Evolutionary conservation across 2,797 vertebrate genomes (phyloP), one percentile per base, ranked within the genome.

Genomic region (Hyperoplus lanceolatus): DNA sequence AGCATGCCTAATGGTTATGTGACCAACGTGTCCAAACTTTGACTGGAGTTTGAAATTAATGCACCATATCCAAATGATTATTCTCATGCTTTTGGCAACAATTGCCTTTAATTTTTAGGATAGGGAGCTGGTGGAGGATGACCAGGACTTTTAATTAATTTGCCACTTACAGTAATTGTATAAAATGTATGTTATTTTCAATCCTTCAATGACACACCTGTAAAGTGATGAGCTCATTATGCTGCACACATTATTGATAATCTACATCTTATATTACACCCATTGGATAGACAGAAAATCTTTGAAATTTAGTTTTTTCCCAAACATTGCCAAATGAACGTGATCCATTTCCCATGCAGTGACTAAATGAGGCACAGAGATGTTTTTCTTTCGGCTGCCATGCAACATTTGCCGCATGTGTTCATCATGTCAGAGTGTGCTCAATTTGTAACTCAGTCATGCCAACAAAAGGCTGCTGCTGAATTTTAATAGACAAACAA

Each of bases 1-100:
- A 61, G 58, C 66, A 61, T 45, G 45, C 54, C 58, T 65, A 65
- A 80, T 73, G 73, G 51, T 72, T 58, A 67, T 83, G 45, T 71
- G 48, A 67, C 15, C n/a, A 51, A 50, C 4, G 4, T 49, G 46
- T 76, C 2, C 4, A 16, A 73, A 43, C 3, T 41, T 67, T 61
- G 57, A 58, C 18, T 51, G 8, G 54, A 79, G 42, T 74, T 58
- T 21, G 10, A 70, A 29, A 59, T 70, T 9, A 81, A 78, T 61
- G 64, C 14, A 36, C 18, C 14, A 67, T 15, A 43, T 68, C 36
- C n/a, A 39, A 59, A 57, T 8, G 10, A 59, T 56, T 14, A 38
- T 46, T 43, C 53, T 36, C 16, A 5, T 38, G 14, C 4, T 43
- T 48, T 56, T 13, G n/a, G 29, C 39, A 43, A 41, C 15, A 4